These are phyloP conservation scores for Lethenteron reissneri DNA, from an alignment of 2,113 vertebrate species.

Conservation along the genomic window DNA sequence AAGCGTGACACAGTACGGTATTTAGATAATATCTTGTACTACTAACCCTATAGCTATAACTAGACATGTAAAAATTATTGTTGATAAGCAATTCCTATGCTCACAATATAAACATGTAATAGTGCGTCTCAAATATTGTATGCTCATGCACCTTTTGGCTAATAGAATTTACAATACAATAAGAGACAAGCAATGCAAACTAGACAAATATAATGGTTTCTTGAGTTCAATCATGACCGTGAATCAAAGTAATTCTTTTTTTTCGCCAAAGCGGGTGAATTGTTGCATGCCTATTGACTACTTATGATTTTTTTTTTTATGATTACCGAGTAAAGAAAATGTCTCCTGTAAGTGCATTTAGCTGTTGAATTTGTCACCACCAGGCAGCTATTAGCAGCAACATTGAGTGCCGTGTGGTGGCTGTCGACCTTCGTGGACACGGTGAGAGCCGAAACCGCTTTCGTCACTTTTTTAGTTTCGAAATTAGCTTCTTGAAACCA, in stretches of 20 bases:
- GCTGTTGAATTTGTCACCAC: constrained; percentile 13
- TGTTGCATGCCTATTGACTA: not conserved
- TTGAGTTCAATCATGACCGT: not conserved
- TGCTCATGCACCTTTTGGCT: too few species aligned
- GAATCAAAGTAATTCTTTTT: not conserved
- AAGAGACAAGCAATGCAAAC: too few species aligned
- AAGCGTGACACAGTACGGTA: not conserved
- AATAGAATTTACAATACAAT: too few species aligned
- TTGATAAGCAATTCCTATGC: too few species aligned
- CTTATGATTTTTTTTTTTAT: too few species aligned
- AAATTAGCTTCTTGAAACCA: not conserved
- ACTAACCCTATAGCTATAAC: not conserved
- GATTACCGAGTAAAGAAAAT: too few species aligned
- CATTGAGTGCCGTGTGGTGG: constrained; percentile 71
- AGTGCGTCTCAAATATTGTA: too few species aligned
- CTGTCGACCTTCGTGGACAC: constrained; percentile 68
- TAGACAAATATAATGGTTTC: too few species aligned
- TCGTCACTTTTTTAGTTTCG: not conserved
- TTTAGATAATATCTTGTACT: not conserved
- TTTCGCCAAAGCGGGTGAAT: not conserved
- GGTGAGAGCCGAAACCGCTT: constrained; percentile 24
- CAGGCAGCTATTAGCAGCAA: constrained; percentile 64
- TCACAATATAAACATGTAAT: too few species aligned
- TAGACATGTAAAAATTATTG: too few species aligned
- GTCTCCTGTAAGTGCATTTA: not conserved